Evolutionary conservation across 1,140 invertebrate species (phyloP), one percentile per base, ranked within the genome.

Genomic region (Elymnias hypermnestra): DNA sequence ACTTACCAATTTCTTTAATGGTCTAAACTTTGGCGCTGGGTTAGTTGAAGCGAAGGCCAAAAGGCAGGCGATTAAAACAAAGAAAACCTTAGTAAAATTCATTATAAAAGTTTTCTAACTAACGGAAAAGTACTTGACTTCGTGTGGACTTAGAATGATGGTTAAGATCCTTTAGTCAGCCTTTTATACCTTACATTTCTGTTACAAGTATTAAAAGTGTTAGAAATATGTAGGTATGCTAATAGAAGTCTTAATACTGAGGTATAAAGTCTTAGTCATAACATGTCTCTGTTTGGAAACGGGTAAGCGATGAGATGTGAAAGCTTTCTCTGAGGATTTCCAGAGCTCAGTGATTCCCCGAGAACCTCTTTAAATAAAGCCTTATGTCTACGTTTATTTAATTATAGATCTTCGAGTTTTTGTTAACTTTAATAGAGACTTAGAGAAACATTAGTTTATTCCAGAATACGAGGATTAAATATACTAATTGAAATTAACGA

Each of bases 1-100:
- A 37, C 17, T 7, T 37, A 37, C 35, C 17, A 37, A 6, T 37
- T 37, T 37, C 17, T 37, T 37, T 8, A 37, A 37, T 1, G 19
- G 17, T 9, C 19, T 37, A 9, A 18, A 37, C n/a, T 37, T 37
- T 3, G 35, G 35, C 17, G 17, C 19, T 9, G 35, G 35, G 5
- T 9, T 21, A 9, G 35, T 18, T 0, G 12, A 15, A 37, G 35
- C 6, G 17, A 37, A 21, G n/a, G 35, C 35, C 17, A 37, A 5
- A 21, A 37, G 5, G 10, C 15, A 21, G 7, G 35, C 35, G 10
- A 29, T 5, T 2, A 29, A 12, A 4, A 29, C 7, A 6, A 29
- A 13, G 2, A 29, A 29, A 29, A 29, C 8, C 26, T 29, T 29
- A 4, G 4, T 29, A 5, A 29, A 29, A 2, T 29, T 29, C 26